Base-by-base conservation (phyloP, 30 jellyfish, hydroid and myxozoan species). In the Sanderia malayensis region DNA sequence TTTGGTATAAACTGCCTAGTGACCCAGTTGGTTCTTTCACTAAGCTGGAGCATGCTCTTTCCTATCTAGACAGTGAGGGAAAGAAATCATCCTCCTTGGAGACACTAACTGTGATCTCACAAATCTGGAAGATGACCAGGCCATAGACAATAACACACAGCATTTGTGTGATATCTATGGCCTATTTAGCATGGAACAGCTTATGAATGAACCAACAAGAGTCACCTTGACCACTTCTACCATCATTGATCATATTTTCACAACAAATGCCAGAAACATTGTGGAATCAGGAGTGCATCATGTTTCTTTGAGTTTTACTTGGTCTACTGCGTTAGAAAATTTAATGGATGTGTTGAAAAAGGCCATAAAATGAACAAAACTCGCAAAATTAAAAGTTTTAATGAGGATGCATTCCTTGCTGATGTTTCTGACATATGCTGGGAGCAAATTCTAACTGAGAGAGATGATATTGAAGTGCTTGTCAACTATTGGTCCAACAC, bases 1-100 rank as follows among this genome's bases (percentile, higher is more conserved):
- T 74, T 34, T 72, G 85, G 85, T 72, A 72, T 30, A 76, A 80
- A 44, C 88, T 80, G 8, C 88, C 79, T 21, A 30, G 75, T 45
- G 71, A 46, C 76, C 88, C 80, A 24, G 88, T 61, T 33, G 69
- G 27, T 1, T 2, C 88, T 31, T 76, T 61, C 21, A 47, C 29
- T 6, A 53, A 76, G 45, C 45, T 76, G 29, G 78, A 59, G 32
- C 19, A 15, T 1, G 67, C 32, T 27, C 69, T 74, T 26, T 32
- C 58, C 30, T 58, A 1, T 52, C 37, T 24, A 26, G 77, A 73
- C 67, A 31, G 33, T 11, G 77, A 73, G 25, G 76, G 76, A 31
- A 73, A 18, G 76, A 73, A 37, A 57, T 73, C 2, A 74, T 58
- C 86, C 37, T 74, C 9, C 58, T 74, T 1, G 86, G 86, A 11